Conservation (phyloP, 2,888 invertebrate genomes). For the Toxonevra muliebris region DNA sequence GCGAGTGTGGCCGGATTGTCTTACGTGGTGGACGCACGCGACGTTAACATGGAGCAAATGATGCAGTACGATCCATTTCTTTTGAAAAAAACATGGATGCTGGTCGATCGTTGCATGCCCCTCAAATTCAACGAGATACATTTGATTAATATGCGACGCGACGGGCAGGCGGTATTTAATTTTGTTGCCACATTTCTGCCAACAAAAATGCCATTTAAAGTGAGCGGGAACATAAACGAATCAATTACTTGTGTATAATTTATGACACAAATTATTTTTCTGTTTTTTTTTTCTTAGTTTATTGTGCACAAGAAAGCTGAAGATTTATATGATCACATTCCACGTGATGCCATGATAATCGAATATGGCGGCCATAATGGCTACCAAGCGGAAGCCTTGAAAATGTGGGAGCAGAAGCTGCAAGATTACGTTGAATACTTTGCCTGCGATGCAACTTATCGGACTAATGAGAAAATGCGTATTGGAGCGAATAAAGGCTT, state of each 20-base stretch:
- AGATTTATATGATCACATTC: slow-evolving; percentile 52
- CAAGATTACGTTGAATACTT: slow-evolving; percentile 48
- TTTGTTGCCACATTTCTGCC: slow-evolving; percentile 53
- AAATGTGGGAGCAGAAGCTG: slow-evolving; percentile 47
- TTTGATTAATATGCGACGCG: slow-evolving; percentile 53
- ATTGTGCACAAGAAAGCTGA: slow-evolving; percentile 55
- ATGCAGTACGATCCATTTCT: slow-evolving; percentile 51
- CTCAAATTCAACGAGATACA: slow-evolving; percentile 52
- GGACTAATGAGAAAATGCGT: slow-evolving; percentile 53
- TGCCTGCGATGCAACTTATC: slow-evolving; percentile 46
- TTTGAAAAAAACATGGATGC: slow-evolving; percentile 49
- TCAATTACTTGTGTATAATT: neutral
- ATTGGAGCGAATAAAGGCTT: slow-evolving; percentile 44
- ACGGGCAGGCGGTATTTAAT: slow-evolving; percentile 48
- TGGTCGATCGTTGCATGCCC: slow-evolving; percentile 53
- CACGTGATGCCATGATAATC: slow-evolving; percentile 51
- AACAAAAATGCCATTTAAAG: slow-evolving; percentile 50
- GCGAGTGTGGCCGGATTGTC: slow-evolving; percentile 49
- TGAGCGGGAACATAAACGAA: slow-evolving; percentile 31
- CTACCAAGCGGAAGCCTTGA: slow-evolving; percentile 52
- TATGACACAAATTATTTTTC: neutral
- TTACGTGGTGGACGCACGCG: slow-evolving; percentile 51
- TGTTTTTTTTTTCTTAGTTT: slow-evolving; percentile 41
- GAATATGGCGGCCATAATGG: slow-evolving; percentile 58
- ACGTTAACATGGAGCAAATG: slow-evolving; percentile 54